Base-by-base conservation (phyloP, 2,888 invertebrate species). In the Torymus auratus region DNA sequence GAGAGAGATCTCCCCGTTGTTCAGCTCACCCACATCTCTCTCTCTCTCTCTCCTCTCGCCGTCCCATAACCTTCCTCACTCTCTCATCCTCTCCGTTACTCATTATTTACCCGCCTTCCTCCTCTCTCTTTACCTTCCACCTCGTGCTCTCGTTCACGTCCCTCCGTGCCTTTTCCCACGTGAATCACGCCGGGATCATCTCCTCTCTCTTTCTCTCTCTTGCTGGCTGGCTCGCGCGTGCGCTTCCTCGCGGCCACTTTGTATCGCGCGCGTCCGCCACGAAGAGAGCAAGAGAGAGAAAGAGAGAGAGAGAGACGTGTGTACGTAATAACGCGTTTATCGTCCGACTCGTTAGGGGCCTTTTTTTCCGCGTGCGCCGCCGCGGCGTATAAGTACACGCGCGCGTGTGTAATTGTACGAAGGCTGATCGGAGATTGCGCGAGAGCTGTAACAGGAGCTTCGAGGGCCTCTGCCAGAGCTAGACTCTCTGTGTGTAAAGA, bases 61-160 rank as follows among this genome's bases (percentile, higher is more conserved):
- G 41, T 41, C 41, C 41, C 7, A 41, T 41, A 41, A 41, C 41
- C 41, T 41, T 41, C 41, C 41, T 41, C 41, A 41, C 41, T 41
- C 41, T 41, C 41, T 41, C 41, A 56, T 28, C 70, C 53, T 50
- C 17, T 72, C 78, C 67, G 70, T 78, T 78, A 78, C 78, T 82
- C 82, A 82, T 82, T 82, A 82, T 78, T 82, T 82, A 75, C 41
- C 80, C 55, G 20, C 13, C 28, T 41, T 41, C 41, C 41, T 68
- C 72, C 13, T 62, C 72, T 65, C 13, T 15, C 56, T 53, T 87
- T 84, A 87, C 85, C 85, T 83, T 23, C 61, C 15, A 2, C 41
- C 55, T n/a, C 85, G 83, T 85, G 86, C 85, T 87, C 88, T 85
- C 85, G 86, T 88, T 88, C 87, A 84, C 84, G 83, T 84, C 82